These are phyloP conservation scores for Epsilonema sp. DNA, from an alignment of 2,888 invertebrate genomes.

Conservation along the genomic window DNA sequence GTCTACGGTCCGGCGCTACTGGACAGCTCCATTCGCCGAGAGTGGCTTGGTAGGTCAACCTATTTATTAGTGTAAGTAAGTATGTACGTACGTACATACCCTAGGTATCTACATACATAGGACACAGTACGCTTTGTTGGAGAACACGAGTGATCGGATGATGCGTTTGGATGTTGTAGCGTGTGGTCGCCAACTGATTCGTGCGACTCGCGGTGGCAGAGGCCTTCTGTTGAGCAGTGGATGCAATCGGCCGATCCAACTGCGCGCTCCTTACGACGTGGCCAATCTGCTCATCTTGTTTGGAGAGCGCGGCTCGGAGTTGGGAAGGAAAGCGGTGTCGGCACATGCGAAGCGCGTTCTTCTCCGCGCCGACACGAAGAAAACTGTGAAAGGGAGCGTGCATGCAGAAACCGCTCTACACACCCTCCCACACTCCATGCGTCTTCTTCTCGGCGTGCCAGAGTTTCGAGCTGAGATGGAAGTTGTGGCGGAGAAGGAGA, in stretches of 20 bases:
- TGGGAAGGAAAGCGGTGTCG: constrained; percentile 16
- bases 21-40: constrained; percentile 8
- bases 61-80: no score
- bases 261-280: constrained; percentile 26
- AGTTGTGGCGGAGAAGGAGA: no score
- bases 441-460: neutral
- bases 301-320: constrained; percentile 13
- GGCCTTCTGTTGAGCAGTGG: constrained; percentile 19
- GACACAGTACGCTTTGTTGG: no score
- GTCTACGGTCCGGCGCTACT: constrained; percentile 14
- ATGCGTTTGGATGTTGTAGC: constrained; percentile 13
- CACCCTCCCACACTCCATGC: neutral
- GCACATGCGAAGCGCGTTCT: neutral
- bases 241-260: constrained; percentile 16
- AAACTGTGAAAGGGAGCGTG: neutral
- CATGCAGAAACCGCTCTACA: neutral
- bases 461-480: neutral
- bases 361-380: neutral
- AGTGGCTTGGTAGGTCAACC: constrained; percentile 14
- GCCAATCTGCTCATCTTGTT: constrained; percentile 23
- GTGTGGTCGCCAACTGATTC: constrained; percentile 16
- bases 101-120: no score
- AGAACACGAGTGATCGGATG: no score
- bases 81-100: no score
- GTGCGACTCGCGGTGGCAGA: constrained; percentile 12